phyloP scores from a whole-genome alignment of 92 coral and sea anemone species.

The Epizoanthus stellaris region DNA sequence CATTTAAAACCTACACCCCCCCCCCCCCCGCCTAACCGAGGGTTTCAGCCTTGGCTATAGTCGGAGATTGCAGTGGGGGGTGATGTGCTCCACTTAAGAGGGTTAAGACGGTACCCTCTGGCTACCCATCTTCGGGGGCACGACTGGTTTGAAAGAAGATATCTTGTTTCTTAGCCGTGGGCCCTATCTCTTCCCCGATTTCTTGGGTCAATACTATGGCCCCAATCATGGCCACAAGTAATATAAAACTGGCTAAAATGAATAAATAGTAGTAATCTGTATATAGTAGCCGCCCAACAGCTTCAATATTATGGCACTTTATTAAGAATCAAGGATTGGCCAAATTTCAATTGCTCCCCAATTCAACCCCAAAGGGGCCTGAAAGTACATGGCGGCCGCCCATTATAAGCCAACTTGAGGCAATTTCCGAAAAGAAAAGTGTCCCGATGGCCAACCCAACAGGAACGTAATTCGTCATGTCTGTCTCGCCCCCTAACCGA shows the following conservation, averaged over 20 bases:
- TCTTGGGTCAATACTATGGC: conserved; percentile 79
- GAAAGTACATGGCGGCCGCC: conserved; percentile 69
- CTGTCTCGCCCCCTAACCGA: conserved; percentile 78
- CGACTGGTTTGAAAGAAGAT: conserved; percentile 82
- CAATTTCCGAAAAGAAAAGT: conserved; percentile 75
- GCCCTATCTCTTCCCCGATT: conserved; percentile 71
- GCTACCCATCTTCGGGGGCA: conserved; percentile 52
- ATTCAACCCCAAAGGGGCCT: conserved; percentile 59
- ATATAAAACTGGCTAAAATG: conserved; percentile 74
- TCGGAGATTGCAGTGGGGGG: neutral
- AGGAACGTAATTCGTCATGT: conserved; percentile 81
- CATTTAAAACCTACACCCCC: too few relatives aligned
- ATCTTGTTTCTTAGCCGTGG: conserved; percentile 78
- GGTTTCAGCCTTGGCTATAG: too few relatives aligned
- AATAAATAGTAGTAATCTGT: conserved; percentile 73
- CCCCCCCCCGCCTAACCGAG: too few relatives aligned
- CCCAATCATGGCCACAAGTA: conserved; percentile 81
- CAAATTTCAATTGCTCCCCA: conserved; percentile 59
- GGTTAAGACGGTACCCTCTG: neutral
- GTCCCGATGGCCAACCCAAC: conserved; percentile 76
- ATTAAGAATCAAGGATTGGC: conserved; percentile 73
- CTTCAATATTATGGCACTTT: conserved; percentile 68
- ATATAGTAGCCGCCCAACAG: conserved; percentile 74
- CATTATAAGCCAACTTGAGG: conserved; percentile 77
- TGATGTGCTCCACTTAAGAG: neutral